A percentile compares a stretch with the other conserved stretches of the same genome.
Evolutionary conservation across 2,113 vertebrate species (phyloP).

Genomic region (Eurypyga helias): DNA sequence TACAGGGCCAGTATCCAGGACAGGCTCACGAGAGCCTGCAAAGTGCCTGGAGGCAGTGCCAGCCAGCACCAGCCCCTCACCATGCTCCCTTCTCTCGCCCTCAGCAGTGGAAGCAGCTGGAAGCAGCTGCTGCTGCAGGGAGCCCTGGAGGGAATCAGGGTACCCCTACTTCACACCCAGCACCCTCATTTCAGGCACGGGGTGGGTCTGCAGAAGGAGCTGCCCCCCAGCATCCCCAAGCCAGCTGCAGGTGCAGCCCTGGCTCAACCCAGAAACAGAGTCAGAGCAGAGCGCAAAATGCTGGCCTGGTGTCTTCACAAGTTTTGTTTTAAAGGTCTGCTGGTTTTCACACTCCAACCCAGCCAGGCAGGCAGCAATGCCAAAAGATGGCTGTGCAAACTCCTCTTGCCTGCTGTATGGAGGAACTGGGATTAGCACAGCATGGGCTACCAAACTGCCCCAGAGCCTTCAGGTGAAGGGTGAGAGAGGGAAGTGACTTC

Average conservation of each 20-base stretch:
- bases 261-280: neutral
- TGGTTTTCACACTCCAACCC: neutral
- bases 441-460: neutral
- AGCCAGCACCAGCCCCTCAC: neutral
- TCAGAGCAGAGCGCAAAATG: neutral
- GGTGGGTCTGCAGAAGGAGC: neutral
- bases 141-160: neutral
- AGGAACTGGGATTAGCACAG: neutral
- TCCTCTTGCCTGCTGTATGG: neutral
- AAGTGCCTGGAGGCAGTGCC: accelerated
- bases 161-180: neutral
- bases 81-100: neutral
- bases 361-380: neutral
- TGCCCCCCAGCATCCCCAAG: neutral
- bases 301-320: neutral
- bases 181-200: accelerated
- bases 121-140: neutral
- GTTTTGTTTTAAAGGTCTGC: neutral
- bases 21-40: neutral
- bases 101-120: neutral
- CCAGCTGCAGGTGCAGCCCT: neutral
- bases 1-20: neutral
- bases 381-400: neutral
- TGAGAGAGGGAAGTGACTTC: neutral
- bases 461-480: neutral